Evolutionary conservation across 2,888 invertebrate genomes (phyloP).

Genomic region (Uropetala carovei): DNA sequence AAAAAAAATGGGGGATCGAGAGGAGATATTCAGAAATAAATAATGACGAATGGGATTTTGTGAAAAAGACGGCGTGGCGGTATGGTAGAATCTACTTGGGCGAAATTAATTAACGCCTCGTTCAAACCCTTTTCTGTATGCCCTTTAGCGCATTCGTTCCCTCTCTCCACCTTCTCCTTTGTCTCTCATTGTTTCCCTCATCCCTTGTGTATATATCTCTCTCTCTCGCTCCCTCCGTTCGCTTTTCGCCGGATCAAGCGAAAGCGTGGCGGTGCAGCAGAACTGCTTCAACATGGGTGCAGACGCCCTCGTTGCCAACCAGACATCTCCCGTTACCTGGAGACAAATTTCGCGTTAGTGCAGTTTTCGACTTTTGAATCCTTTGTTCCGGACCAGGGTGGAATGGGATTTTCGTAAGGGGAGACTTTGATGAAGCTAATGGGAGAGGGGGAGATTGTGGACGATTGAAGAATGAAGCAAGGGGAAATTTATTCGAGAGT

Average conservation of each 20-base stretch:
- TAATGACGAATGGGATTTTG: slow-evolving; percentile 4
- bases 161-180: neutral
- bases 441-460: neutral
- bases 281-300: neutral
- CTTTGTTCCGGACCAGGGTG: neutral
- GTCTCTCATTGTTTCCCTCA: neutral
- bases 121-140: neutral
- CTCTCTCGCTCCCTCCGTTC: no score
- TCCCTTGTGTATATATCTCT: neutral
- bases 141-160: neutral
- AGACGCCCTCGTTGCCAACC: neutral
- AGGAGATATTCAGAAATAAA: slow-evolving; percentile 17
- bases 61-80: slow-evolving; percentile 40
- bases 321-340: neutral
- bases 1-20: slow-evolving; percentile 14
- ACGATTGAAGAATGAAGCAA: neutral
- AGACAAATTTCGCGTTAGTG: neutral
- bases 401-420: neutral
- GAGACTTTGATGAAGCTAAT: neutral
- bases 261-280: neutral
- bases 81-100: neutral
- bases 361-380: neutral
- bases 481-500: neutral
- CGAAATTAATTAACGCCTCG: slow-evolving; percentile 51
- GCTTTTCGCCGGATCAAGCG: neutral